Conservation (phyloP, 2,113 vertebrate species). For the Plecturocebus donacophilus region DNA sequence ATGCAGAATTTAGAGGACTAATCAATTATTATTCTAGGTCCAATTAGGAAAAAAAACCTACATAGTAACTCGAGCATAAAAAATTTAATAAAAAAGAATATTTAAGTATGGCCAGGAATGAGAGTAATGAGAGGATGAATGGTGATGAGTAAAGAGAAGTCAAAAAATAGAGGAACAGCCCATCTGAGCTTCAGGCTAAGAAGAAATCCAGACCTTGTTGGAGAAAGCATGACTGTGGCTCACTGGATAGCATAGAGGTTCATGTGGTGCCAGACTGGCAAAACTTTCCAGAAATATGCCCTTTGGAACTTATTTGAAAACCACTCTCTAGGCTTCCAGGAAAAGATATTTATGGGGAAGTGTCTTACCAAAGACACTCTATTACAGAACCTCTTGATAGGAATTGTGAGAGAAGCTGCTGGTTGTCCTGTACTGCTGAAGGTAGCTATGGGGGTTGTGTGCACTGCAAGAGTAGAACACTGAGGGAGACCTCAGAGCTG, state of each 20-base stretch:
- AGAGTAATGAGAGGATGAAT: neutral
- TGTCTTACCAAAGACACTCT: neutral
- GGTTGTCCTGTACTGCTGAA: neutral
- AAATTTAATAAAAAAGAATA: neutral
- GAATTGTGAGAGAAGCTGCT: neutral
- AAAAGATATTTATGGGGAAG: neutral
- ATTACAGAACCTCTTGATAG: neutral
- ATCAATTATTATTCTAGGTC: neutral
- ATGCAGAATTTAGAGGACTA: neutral
- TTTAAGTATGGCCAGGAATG: neutral
- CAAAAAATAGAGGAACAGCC: neutral
- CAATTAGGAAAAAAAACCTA: neutral
- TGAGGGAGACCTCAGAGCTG: neutral
- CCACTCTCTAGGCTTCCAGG: too few species aligned
- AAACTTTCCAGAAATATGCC: neutral
- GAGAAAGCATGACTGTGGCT: neutral
- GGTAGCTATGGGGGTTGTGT: rapidly evolving
- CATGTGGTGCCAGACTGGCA: too few species aligned
- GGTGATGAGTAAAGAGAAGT: neutral
- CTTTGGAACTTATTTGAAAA: neutral
- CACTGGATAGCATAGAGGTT: neutral
- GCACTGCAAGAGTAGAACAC: too few species aligned
- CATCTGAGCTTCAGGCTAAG: neutral
- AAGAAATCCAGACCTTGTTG: neutral
- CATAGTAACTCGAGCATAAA: neutral